phyloP scores from a whole-genome alignment of 2,113 vertebrate species.

The Chionodraco myersi region DNA sequence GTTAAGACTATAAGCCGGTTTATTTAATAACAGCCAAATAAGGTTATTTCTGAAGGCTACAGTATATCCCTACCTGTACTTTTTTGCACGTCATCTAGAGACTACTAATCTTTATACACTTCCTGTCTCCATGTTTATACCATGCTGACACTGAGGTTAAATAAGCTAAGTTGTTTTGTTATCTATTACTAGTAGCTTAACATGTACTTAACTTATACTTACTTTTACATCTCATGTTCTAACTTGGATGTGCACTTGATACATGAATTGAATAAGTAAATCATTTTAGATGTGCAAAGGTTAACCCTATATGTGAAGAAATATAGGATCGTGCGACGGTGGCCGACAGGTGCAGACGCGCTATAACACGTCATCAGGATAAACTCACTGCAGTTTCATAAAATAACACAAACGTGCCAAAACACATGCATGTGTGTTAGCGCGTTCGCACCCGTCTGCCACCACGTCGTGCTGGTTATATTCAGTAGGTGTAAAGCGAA shows the following conservation, averaged over 20 bases:
- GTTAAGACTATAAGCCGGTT: not conserved
- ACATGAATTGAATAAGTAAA: not conserved
- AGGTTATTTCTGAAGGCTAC: not conserved
- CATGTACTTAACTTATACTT: not conserved
- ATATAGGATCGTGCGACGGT: conserved; percentile 2
- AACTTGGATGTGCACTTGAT: not conserved
- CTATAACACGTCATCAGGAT: too few relatives aligned
- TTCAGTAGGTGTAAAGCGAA: conserved; percentile 40
- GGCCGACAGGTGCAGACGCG: too few relatives aligned
- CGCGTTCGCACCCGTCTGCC: too few relatives aligned
- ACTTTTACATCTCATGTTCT: not conserved
- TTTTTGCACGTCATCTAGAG: not conserved
- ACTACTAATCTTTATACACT: too few relatives aligned
- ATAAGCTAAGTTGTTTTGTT: not conserved
- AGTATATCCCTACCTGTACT: not conserved
- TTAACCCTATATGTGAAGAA: not conserved
- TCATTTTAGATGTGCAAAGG: not conserved
- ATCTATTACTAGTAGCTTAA: conserved; percentile 3
- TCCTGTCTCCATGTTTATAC: too few relatives aligned
- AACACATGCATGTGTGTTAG: too few relatives aligned
- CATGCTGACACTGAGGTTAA: not conserved
- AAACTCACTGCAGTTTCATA: too few relatives aligned
- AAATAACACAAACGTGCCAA: too few relatives aligned
- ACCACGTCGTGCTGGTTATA: conserved; percentile 12
- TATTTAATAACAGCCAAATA: not conserved